A percentile compares a stretch with the other conserved stretches of the same genome.
Evolutionary conservation across 2,888 invertebrate species (phyloP).

Genomic region (Cyclophora albipunctata): DNA sequence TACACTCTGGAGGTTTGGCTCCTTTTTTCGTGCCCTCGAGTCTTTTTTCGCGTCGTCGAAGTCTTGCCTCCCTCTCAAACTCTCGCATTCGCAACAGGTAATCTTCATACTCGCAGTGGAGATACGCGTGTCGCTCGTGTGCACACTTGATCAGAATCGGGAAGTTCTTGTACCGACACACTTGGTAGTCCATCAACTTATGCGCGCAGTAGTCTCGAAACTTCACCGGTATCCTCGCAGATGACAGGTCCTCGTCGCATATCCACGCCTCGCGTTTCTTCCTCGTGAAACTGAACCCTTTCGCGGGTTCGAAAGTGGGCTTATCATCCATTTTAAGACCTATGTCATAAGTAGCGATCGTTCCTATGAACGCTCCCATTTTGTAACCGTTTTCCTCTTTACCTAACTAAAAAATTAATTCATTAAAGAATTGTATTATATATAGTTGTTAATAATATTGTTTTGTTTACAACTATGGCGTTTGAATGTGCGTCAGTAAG

Average conservation of each 20-base stretch:
- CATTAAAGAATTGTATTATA: no score
- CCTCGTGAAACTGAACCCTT: constrained; percentile 82
- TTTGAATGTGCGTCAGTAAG: no score
- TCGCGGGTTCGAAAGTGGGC: constrained; percentile 79
- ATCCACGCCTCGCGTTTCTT: constrained; percentile 82
- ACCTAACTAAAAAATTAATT: not conserved
- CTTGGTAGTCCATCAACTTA: constrained; percentile 77
- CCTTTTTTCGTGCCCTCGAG: constrained; percentile 11
- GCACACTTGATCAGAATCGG: constrained; percentile 81
- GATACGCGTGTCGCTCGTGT: constrained; percentile 82
- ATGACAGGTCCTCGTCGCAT: constrained; percentile 81
- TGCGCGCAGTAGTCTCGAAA: constrained; percentile 91
- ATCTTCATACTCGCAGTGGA: constrained; percentile 87
- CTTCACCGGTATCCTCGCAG: constrained; percentile 79
- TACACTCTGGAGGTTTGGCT: not conserved
- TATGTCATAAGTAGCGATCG: constrained; percentile 28
- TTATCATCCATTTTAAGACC: constrained; percentile 46
- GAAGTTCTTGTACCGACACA: constrained; percentile 80
- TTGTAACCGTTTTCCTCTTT: not conserved
- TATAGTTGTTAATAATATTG: not conserved
- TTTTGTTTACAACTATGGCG: not conserved
- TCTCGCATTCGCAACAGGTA: constrained; percentile 74
- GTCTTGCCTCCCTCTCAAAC: constrained; percentile 53
- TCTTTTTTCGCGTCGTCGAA: constrained; percentile 39
- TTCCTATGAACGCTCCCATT: constrained; percentile 52